phyloP scores from a whole-genome alignment of 2,113 vertebrate species.

The Grammomys surdaster region DNA sequence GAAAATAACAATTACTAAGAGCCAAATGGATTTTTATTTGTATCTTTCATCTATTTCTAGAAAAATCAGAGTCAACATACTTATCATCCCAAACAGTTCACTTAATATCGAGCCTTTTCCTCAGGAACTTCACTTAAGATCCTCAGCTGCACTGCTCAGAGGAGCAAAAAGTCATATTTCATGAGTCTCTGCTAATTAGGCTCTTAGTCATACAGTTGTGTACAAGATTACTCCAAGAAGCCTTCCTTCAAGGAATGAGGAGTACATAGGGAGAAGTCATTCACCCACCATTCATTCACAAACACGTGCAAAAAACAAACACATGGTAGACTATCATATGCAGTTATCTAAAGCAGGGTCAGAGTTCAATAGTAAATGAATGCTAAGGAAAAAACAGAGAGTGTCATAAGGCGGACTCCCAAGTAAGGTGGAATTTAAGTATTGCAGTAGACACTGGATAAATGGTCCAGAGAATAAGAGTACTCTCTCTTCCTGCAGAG shows the following conservation, averaged over 20 bases:
- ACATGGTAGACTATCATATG: neutral
- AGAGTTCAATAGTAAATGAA: too few species aligned
- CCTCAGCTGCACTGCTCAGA: neutral
- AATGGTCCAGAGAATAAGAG: neutral
- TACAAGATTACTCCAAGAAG: neutral
- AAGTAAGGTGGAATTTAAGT: neutral
- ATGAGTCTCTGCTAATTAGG: neutral
- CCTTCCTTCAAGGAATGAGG: neutral
- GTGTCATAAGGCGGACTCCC: fast-evolving
- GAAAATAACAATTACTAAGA: neutral
- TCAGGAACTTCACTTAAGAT: neutral
- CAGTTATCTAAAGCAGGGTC: neutral
- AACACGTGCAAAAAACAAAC: neutral
- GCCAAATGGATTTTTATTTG: neutral
- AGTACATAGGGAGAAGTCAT: neutral
- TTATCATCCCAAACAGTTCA: neutral
- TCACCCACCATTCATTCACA: neutral
- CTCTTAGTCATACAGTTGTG: neutral
- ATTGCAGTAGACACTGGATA: neutral
- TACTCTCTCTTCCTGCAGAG: neutral
- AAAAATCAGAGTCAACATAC: neutral
- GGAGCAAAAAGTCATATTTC: too few species aligned
- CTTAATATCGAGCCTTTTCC: neutral
- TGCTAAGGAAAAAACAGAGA: neutral
- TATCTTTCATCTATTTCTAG: conserved; percentile 8